A percentile compares a stretch with the other conserved stretches of the same genome.
Conservation (phyloP, 2,797 vertebrate species). For the Sphenodon punctatus region DNA sequence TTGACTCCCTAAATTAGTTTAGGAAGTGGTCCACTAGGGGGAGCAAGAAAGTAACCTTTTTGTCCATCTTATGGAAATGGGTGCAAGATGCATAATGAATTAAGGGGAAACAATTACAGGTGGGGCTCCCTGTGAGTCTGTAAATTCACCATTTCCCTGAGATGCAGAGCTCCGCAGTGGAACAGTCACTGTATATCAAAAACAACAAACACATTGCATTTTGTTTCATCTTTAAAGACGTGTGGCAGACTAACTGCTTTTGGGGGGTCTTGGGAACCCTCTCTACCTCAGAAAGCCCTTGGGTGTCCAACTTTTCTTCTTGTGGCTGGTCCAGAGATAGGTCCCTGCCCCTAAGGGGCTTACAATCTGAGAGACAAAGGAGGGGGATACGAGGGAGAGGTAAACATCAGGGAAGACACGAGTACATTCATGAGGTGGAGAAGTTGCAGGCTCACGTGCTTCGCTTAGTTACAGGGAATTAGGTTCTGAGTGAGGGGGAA, state of each 20-base stretch:
- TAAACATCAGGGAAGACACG: too few species aligned
- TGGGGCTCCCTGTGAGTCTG: neutral
- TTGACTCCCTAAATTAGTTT: constrained; percentile 20
- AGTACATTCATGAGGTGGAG: too few species aligned
- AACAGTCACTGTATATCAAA: neutral
- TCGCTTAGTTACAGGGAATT: too few species aligned
- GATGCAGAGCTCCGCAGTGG: neutral
- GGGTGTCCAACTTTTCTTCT: neutral
- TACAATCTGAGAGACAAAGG: too few species aligned
- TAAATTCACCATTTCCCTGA: neutral
- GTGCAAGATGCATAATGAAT: neutral
- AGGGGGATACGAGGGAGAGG: too few species aligned
- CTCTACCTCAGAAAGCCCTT: neutral
- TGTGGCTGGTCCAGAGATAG: neutral
- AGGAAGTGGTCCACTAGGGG: neutral
- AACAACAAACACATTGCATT: neutral
- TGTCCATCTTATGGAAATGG: neutral
- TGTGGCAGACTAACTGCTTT: neutral
- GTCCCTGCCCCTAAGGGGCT: too few species aligned
- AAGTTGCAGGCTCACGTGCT: too few species aligned
- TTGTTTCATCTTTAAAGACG: neutral
- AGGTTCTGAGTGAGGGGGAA: too few species aligned
- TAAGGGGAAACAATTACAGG: neutral
- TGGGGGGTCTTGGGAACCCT: rapidly evolving
- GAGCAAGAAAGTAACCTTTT: neutral